phyloP scores from a whole-genome alignment of 2,113 vertebrate genomes.

The Sardina pilchardus region DNA sequence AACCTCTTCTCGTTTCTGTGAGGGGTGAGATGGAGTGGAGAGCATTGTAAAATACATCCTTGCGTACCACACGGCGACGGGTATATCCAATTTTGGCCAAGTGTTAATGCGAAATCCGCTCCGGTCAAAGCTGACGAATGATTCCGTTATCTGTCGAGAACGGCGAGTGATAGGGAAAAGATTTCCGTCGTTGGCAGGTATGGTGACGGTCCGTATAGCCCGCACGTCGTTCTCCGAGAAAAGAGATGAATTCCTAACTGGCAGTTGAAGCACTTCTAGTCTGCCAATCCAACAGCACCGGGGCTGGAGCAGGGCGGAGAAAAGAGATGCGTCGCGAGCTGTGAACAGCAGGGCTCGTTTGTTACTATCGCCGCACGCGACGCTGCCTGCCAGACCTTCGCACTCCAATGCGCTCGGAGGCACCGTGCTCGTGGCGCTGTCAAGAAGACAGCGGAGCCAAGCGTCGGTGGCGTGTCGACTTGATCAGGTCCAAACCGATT shows the following conservation, averaged over 20 bases:
- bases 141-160: background rate
- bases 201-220: background rate
- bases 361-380: background rate
- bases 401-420: conserved; percentile 2
- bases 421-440: background rate
- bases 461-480: background rate
- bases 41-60: background rate
- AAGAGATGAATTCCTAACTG: background rate
- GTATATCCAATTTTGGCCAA: background rate
- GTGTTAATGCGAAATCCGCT: background rate
- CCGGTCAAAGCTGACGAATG: background rate
- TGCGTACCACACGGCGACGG: background rate
- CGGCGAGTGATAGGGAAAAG: background rate
- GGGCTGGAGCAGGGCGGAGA: conserved; percentile 2
- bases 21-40: background rate
- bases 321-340: background rate
- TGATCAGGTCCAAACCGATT: background rate
- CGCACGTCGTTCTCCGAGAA: background rate
- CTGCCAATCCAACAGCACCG: background rate
- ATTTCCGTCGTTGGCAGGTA: background rate
- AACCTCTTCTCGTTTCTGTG: background rate
- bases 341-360: background rate
- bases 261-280: background rate
- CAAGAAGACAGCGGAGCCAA: background rate
- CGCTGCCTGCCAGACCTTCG: background rate